A percentile compares a stretch with the other conserved stretches of the same genome.
Evolutionary conservation across 2,113 vertebrate genomes (phyloP).

Genomic region (Podarcis muralis): DNA sequence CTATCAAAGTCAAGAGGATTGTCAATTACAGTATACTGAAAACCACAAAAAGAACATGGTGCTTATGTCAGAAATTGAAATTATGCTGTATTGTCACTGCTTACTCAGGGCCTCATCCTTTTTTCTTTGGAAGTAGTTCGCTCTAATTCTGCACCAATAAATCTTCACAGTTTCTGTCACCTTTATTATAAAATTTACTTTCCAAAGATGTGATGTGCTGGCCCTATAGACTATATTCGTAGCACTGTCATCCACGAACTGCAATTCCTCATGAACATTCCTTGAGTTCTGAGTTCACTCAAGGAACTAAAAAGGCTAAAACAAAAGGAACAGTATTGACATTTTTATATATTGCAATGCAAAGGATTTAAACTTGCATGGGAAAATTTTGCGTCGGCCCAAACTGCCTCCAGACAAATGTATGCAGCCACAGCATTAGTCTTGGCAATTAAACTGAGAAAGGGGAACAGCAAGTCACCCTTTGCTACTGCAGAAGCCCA

Average conservation of each 20-base stretch:
- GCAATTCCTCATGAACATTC: background rate
- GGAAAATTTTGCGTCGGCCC: background rate
- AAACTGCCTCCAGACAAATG: background rate
- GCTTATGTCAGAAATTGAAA: background rate
- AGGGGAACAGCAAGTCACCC: background rate
- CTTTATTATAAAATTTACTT: background rate
- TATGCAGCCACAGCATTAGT: background rate
- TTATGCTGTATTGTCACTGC: background rate
- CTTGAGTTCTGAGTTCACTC: background rate
- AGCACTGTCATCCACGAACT: background rate
- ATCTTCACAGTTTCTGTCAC: background rate
- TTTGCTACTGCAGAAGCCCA: background rate
- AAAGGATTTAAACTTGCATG: background rate
- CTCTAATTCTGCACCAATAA: background rate
- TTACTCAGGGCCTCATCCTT: background rate
- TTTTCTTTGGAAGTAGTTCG: background rate
- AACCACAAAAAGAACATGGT: background rate
- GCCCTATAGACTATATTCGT: background rate
- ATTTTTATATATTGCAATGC: background rate
- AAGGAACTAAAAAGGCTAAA: background rate
- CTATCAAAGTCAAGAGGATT: conserved; percentile 24
- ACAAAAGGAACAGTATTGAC: background rate
- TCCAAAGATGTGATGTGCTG: background rate
- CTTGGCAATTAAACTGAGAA: background rate
- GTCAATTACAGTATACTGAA: background rate